Evolutionary conservation across 2,888 invertebrate species (phyloP), one percentile per base, ranked within the genome.

Genomic region (Salpingus planirostris): DNA sequence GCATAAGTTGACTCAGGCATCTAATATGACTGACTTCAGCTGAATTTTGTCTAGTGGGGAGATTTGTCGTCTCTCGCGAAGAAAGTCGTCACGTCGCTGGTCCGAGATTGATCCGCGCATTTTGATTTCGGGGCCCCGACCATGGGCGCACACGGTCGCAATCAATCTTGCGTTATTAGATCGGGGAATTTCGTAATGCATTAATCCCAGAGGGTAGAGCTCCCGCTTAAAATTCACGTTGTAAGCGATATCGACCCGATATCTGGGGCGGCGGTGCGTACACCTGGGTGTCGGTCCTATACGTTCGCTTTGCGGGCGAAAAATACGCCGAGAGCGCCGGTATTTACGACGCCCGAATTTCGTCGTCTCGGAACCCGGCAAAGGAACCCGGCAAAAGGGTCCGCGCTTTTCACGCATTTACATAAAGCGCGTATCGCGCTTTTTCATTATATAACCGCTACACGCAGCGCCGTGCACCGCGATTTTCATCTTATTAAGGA

Each of bases 401-500:
- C n/a, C n/a, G n/a, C n/a, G n/a, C n/a, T n/a, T n/a, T n/a, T 24
- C 27, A 34, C 31, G 40, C 50, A 54, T 57, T 57, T 54, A 50
- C 55, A 55, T 52, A 48, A 51, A 51, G 45, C 51, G 46, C 49
- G 49, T 53, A 49, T 49, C 50, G 52, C 48, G 46, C 50, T 50
- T 52, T 55, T 56, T 56, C 55, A 56, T 56, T 56, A 57, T 46
- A 39, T 8, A 18, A 8, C 18, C 5, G n/a, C 8, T 33, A 33
- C 27, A 24, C 22, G 36, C 33, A 36, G 41, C 40, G 39, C 35
- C 45, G 44, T 44, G n/a, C 44, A 49, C 54, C 49, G 46, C 55
- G 52, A 53, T 56, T 57, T 52, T 51, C 57, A 52, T 58, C 54
- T 55, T 57, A 59, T 57, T 57, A 56, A 54, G 55, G 56, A 57